These are phyloP conservation scores for Engystomops pustulosus DNA, from an alignment of 2,113 vertebrate species.

Conservation along the genomic window DNA sequence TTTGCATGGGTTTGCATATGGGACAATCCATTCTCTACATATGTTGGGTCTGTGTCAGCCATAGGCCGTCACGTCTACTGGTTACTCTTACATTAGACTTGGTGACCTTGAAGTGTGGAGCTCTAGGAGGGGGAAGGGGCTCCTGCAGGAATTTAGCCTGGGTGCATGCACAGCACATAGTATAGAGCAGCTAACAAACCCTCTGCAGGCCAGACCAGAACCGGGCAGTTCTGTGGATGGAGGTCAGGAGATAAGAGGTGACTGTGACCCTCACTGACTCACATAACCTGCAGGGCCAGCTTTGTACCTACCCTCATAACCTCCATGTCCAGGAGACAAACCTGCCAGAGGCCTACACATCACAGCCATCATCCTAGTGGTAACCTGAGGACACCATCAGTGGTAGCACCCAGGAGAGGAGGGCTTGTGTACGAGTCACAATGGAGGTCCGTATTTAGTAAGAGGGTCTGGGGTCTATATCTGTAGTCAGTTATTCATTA, in stretches of 20 bases:
- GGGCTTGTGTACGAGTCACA: no score
- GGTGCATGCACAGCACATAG: neutral
- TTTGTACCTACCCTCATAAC: no score
- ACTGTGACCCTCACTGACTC: no score
- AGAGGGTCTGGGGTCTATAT: neutral
- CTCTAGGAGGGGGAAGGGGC: neutral
- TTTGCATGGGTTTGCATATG: neutral
- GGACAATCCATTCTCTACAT: neutral
- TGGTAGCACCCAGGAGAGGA: no score
- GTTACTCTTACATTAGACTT: neutral
- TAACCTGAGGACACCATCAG: no score
- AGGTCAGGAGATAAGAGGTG: neutral
- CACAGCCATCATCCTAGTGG: no score
- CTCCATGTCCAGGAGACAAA: no score
- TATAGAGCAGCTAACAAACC: neutral
- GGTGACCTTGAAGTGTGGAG: slow-evolving; percentile 26
- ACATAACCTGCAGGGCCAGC: no score
- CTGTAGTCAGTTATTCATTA: neutral
- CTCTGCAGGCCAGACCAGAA: neutral
- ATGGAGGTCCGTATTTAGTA: neutral
- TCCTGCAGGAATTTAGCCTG: neutral
- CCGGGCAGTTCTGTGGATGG: neutral
- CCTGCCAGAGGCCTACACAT: no score
- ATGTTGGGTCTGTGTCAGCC: neutral
- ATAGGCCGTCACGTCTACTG: neutral